Base-by-base conservation (phyloP, 1,140 invertebrate species). In the Ceratitis capitata region DNA sequence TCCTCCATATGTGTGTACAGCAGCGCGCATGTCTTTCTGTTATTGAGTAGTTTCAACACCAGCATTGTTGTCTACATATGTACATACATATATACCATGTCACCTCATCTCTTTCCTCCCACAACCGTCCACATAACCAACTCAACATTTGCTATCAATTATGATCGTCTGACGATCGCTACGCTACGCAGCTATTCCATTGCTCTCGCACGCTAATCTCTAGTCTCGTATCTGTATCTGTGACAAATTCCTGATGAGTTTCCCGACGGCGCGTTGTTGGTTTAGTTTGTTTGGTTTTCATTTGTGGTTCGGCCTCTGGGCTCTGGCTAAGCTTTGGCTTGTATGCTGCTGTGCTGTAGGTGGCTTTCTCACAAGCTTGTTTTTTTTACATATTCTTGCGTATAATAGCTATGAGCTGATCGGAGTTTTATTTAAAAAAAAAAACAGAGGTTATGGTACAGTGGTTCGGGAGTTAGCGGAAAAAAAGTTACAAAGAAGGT, bases 181-280 rank as follows among this genome's bases (percentile, higher is more conserved):
- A 6, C 69, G 26, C 69, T 78, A 16, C 69, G 29, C 69, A 78
- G 39, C 19, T 69, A 69, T 69, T 69, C 39, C 69, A 45, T 32
- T 78, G 69, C 39, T 78, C 39, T 35, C 32, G 32, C 69, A 45
- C 69, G 19, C 69, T 78, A 78, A 78, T 78, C 69, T 42, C 69
- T 78, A 78, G 69, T 45, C 69, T 78, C 69, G 39, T 45, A 78
- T 78, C 69, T 78, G n/a, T n/a, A n/a, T n/a, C n/a, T n/a, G n/a
- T n/a, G 69, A 78, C 19, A 78, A 78, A 78, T 78, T 78, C n/a
- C 16, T 78, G 69, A 78, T 78, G 69, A 78, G 69, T 78, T 83
- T 32, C 82, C 45, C 82, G 47, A 16, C 82, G 47, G 26, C 82
- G 26, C 32, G 49, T 19, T 53, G 32, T 49, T 83, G 29, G 12